Evolutionary conservation across 1,140 invertebrate genomes (phyloP), one percentile per base, ranked within the genome.

Genomic region (Zaprionus africanus): DNA sequence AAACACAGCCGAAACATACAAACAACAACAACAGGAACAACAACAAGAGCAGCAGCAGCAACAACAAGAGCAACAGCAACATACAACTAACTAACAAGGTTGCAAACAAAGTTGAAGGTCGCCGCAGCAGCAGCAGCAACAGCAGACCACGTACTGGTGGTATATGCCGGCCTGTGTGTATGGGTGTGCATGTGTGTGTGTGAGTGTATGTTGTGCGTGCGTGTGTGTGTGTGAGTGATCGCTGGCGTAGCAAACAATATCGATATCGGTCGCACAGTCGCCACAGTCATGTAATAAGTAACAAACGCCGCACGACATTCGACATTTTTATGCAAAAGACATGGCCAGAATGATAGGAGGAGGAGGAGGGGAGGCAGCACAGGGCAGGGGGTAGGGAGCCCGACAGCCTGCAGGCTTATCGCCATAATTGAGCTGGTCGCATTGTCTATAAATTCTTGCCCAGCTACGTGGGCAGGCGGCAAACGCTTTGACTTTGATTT

Each of bases 361-460:
- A n/a, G 57, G 12, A n/a, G 28, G 28, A 56, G 58, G 17, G 56
- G n/a, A n/a, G n/a, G n/a, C n/a, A n/a, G n/a, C n/a, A n/a, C n/a
- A n/a, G n/a, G n/a, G 53, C 4, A 12, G 19, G 46, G 28, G 31
- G 15, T 60, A n/a, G 60, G 43, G 19, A 56, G 26, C 13, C 13
- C 26, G 24, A 24, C n/a, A 24, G n/a, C 31, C 31, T 58, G 71
- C 24, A 46, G 34, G 24, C 76, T 90, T 90, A 90, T 90, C 85
- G 78, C 75, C 76, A 83, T 90, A 90, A 90, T 90, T 90, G 86
- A 90, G 79, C 85, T 78, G 90, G 85, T 90, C 57, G 86, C 79
- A 85, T 78, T 90, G 85, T 90, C 85, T 78, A 90, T 90, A 90
- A 90, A 90, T 90, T 90, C 85, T 79, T 76, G 59, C 22, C 38